A percentile compares a stretch with the other conserved stretches of the same genome.
phyloP scores from a whole-genome alignment of 2,113 vertebrate species.

The Larimichthys polyactis region DNA sequence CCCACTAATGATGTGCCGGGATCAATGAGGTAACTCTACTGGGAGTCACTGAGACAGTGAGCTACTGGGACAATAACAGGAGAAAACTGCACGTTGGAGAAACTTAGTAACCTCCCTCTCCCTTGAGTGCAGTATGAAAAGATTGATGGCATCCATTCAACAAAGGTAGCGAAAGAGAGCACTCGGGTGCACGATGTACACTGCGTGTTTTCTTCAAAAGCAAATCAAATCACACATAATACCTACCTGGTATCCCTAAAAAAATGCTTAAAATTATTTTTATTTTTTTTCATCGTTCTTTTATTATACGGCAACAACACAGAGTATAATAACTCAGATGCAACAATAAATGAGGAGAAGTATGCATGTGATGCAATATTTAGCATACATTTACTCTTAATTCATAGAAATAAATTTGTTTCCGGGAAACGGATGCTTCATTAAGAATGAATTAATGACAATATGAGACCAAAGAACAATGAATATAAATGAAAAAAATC shows the following conservation, averaged over 20 bases:
- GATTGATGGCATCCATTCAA: slow-evolving; percentile 75
- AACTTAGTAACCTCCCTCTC: slow-evolving; percentile 80
- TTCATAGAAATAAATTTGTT: slow-evolving; percentile 50
- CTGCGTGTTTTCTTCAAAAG: slow-evolving; percentile 27
- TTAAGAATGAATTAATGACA: slow-evolving; percentile 66
- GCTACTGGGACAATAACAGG: slow-evolving; percentile 82
- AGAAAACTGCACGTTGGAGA: slow-evolving; percentile 72
- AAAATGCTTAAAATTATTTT: background rate
- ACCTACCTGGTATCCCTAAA: background rate
- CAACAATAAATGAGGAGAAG: slow-evolving; percentile 11
- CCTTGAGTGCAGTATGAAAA: slow-evolving; percentile 70
- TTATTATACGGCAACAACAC: slow-evolving; percentile 1
- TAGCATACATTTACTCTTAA: slow-evolving; percentile 51
- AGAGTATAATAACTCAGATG: background rate
- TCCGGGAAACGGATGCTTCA: slow-evolving; percentile 30
- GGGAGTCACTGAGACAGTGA: slow-evolving; percentile 81
- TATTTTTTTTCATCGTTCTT: background rate
- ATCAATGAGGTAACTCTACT: slow-evolving; percentile 80
- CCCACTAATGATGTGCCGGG: slow-evolving; percentile 82
- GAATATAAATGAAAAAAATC: slow-evolving; percentile 12
- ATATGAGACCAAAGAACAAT: slow-evolving; percentile 16
- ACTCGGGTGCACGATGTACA: slow-evolving; percentile 33
- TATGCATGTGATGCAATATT: slow-evolving; percentile 50
- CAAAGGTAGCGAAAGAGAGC: slow-evolving; percentile 61
- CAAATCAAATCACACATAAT: slow-evolving; percentile 36